phyloP scores from a whole-genome alignment of 2,797 vertebrate species.

The Cirrhinus molitorella region DNA sequence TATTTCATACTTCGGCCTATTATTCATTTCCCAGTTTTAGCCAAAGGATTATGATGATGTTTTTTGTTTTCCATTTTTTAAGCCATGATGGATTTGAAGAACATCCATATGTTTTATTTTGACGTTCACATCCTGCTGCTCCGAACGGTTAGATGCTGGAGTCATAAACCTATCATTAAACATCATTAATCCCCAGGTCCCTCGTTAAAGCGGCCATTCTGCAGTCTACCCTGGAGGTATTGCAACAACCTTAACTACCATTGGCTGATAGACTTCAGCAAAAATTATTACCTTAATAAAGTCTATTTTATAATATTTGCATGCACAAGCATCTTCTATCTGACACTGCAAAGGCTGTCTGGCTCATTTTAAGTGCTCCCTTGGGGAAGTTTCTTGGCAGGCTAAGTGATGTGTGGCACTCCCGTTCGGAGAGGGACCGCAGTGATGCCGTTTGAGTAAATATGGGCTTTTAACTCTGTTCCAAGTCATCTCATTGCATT shows the following conservation, averaged over 20 bases:
- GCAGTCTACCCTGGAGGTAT: conserved; percentile 72
- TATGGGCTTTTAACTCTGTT: conserved; percentile 38
- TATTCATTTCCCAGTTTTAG: conserved; percentile 61
- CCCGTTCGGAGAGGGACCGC: conserved; percentile 51
- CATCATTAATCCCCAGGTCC: conserved; percentile 73
- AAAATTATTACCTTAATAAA: conserved; percentile 83
- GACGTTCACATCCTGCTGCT: conserved; percentile 67
- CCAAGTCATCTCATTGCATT: conserved; percentile 22
- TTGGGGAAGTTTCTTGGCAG: conserved; percentile 69
- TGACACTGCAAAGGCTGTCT: conserved; percentile 75
- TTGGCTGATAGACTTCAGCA: conserved; percentile 75
- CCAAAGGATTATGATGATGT: conserved; percentile 63
- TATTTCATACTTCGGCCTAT: conserved; percentile 58
- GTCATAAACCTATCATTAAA: conserved; percentile 82
- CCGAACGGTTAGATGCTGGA: conserved; percentile 70
- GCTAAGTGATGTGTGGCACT: conserved; percentile 59
- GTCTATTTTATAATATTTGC: conserved; percentile 78
- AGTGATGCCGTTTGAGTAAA: conserved; percentile 66
- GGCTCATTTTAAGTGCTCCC: conserved; percentile 71
- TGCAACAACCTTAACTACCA: conserved; percentile 75
- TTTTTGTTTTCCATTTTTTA: conserved; percentile 56
- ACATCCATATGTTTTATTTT: conserved; percentile 70
- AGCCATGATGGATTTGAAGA: conserved; percentile 71
- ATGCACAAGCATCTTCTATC: conserved; percentile 76
- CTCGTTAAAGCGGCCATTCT: conserved; percentile 71